Base-by-base conservation (phyloP, 2,797 vertebrate species). In the Serranus cabrilla region DNA sequence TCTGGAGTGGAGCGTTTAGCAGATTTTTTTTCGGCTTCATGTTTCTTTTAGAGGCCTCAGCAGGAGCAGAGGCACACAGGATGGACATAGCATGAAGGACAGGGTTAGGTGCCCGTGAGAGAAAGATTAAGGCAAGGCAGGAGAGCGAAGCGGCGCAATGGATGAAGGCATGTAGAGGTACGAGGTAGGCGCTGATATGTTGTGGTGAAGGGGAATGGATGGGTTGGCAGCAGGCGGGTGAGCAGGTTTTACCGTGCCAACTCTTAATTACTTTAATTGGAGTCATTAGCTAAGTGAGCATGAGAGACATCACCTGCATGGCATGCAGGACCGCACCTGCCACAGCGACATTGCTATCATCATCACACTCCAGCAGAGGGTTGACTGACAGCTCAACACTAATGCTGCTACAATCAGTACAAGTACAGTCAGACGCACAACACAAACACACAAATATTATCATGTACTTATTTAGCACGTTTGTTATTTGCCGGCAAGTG, bases 201-300 rank as follows among this genome's bases (percentile, higher is more conserved):
- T 66, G 23, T 16, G 75, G n/a, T 80, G 77, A 81, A 61, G 57
- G 73, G 78, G 74, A 83, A 80, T 82, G 89, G 86, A 75, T 46
- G 76, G 71, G 49, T 46, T 87, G 86, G 85, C 87, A 83, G 80
- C 50, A 61, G 74, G 71, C 23, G 73, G 70, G 71, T 49, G 80
- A 59, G 52, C 78, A 71, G 78, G 87, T 89, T 89, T 78, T 84
- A 79, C 86, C 62, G 64, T 93, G 94, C 92, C 94, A 95, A 86
- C 89, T 89, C 89, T 95, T 95, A 95, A 95, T 95, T 93, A 95
- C 92, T 92, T 93, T 95, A 94, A 95, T 94, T 94, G 91, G 89
- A 93, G 86, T 89, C 93, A 95, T 95, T 95, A 95, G 87, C 90
- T 89, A 88, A 91, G 90, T 92, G 91, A 93, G 81, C 91, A 91